A percentile compares a stretch with the other conserved stretches of the same genome.
These are phyloP conservation scores for Tachina grossa DNA, from an alignment of 2,888 invertebrate species.

Conservation along the genomic window DNA sequence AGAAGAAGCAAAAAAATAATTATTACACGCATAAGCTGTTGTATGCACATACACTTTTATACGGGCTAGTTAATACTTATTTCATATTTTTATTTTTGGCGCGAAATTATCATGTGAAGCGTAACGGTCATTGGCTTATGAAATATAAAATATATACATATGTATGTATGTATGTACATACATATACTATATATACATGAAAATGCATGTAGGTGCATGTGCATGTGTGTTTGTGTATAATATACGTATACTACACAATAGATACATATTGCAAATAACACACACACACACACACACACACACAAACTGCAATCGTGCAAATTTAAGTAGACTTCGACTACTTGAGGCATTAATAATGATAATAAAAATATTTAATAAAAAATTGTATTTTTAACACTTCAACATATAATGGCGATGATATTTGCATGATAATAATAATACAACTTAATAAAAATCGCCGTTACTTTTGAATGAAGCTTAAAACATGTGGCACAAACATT, in stretches of 20 bases:
- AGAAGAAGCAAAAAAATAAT: constrained; percentile 36
- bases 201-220: background rate
- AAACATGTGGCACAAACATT: background rate
- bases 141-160: constrained; percentile 20
- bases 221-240: background rate
- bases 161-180: background rate
- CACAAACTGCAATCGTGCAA: background rate
- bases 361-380: constrained; percentile 24
- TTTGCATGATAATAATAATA: constrained; percentile 48
- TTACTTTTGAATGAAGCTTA: constrained; percentile 18
- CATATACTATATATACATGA: background rate
- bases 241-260: constrained; percentile 2
- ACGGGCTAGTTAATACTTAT: constrained; percentile 55
- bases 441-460: constrained; percentile 48
- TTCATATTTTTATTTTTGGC: constrained; percentile 62
- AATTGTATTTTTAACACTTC: constrained; percentile 32
- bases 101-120: constrained; percentile 67
- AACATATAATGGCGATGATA: constrained; percentile 39
- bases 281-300: too few species aligned
- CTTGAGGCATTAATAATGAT: constrained; percentile 38
- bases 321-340: constrained; percentile 38
- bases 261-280: constrained; percentile 17
- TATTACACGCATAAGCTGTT: constrained; percentile 63
- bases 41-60: background rate
- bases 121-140: constrained; percentile 70